Conservation (phyloP, 2,113 vertebrate genomes). For the Delphinus delphis region DNA sequence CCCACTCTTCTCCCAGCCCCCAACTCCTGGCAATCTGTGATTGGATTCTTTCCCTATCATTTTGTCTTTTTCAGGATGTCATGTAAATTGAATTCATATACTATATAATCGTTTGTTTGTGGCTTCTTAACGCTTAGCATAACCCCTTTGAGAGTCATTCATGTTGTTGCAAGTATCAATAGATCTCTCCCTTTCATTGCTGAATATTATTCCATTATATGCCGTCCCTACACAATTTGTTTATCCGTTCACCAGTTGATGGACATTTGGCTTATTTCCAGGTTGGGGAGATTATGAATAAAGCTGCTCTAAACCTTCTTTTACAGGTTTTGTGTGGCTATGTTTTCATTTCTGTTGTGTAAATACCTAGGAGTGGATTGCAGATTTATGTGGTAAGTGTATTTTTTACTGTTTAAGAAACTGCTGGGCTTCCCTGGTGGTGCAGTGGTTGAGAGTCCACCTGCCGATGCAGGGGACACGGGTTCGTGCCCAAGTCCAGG, state of each 20-base stretch:
- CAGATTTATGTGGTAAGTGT: neutral
- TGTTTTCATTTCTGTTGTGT: neutral
- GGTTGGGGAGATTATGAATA: constrained; percentile 28
- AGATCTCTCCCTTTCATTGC: neutral
- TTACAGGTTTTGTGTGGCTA: neutral
- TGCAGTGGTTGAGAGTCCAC: no score
- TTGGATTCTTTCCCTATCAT: neutral
- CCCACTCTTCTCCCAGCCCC: neutral
- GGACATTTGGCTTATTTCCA: constrained; percentile 15
- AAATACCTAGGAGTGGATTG: neutral
- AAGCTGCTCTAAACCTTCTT: neutral
- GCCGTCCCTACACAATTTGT: neutral
- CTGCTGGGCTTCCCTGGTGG: no score
- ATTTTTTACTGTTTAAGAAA: neutral
- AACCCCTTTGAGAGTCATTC: neutral
- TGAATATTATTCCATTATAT: neutral
- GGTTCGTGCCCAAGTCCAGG: no score
- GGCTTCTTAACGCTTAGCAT: neutral
- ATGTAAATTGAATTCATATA: neutral
- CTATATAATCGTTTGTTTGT: neutral
- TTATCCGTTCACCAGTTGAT: neutral
- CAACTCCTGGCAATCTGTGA: neutral
- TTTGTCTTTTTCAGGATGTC: neutral
- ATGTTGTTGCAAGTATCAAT: neutral
- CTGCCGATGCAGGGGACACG: no score